Percentiles rank a stretch among this genome's conserved stretches.
Evolutionary conservation across 1,140 invertebrate species (phyloP).

Genomic region (Drosophila tropicalis): DNA sequence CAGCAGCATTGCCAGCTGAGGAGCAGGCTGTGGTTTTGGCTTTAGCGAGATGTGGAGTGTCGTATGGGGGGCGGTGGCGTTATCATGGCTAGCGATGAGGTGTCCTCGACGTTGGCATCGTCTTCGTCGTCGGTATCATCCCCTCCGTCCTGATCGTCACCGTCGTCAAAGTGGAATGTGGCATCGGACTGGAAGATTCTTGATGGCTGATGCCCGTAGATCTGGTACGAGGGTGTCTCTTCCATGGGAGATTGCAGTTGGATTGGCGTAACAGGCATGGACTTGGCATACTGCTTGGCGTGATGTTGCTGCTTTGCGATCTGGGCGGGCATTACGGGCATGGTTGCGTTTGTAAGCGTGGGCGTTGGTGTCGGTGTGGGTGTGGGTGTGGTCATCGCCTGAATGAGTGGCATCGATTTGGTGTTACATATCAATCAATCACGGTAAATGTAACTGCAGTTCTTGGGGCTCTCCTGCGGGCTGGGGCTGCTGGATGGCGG

Average conservation of each 20-base stretch:
- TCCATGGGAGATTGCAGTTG: conserved; percentile 73
- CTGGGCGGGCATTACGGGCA: conserved; percentile 8
- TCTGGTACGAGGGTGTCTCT: conserved; percentile 62
- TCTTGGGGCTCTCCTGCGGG: conserved; percentile 83
- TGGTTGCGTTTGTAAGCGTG: conserved; percentile 17
- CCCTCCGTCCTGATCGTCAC: conserved; percentile 34
- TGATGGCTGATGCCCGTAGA: conserved; percentile 53
- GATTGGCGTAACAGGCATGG: conserved; percentile 78
- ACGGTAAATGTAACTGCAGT: conserved; percentile 83
- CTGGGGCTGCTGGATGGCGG: conserved; percentile 83
- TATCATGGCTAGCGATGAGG: conserved; percentile 78
- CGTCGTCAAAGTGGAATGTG: conserved; percentile 42
- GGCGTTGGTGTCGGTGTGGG: conserved; percentile 19
- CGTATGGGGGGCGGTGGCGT: conserved; percentile 80
- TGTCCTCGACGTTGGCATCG: conserved; percentile 57
- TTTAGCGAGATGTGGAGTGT: conserved; percentile 55
- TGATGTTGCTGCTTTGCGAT: conserved; percentile 25
- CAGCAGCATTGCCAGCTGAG: not conserved
- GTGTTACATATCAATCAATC: conserved; percentile 84
- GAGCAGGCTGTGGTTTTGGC: conserved; percentile 5
- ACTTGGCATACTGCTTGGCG: conserved; percentile 64
- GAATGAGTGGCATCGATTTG: conserved; percentile 83
- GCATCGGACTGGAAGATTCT: conserved; percentile 41
- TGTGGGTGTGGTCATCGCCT: conserved; percentile 58
- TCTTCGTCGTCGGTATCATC: conserved; percentile 33